Conservation (phyloP, 2,888 invertebrate species). For the Lathronympha strigana region DNA sequence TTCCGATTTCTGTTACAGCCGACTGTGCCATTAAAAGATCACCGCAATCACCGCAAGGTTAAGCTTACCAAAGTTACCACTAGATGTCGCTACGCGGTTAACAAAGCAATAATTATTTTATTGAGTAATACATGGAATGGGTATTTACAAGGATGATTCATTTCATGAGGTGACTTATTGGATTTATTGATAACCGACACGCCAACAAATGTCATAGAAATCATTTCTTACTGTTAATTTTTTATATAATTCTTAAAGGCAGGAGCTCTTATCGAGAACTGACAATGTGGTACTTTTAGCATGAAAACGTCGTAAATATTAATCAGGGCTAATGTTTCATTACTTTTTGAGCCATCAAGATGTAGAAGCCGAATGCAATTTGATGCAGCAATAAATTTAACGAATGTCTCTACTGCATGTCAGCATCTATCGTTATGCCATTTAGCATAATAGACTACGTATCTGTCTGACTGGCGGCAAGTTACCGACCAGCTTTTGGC, state of each 20-base stretch:
- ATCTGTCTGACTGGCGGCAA: no score
- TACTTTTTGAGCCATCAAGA: background rate
- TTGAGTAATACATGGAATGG: background rate
- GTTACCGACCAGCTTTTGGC: no score
- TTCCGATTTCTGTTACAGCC: no score
- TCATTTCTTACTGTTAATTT: background rate
- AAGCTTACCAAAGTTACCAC: background rate
- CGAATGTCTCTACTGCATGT: no score
- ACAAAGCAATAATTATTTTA: background rate
- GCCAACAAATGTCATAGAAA: background rate
- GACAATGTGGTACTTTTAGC: no score
- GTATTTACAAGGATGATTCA: background rate
- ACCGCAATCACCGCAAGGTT: background rate
- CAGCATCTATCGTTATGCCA: no score
- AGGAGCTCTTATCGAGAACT: no score
- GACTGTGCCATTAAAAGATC: no score
- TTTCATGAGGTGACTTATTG: conserved; percentile 4
- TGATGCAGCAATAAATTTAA: no score
- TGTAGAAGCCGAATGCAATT: background rate
- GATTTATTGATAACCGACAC: conserved; percentile 4
- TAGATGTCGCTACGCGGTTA: conserved; percentile 11
- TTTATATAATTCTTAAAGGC: background rate
- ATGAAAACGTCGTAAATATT: no score
- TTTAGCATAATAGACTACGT: no score
- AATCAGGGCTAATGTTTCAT: background rate